Conservation (phyloP, 2,113 vertebrate species). For the Synodontis membranacea region DNA sequence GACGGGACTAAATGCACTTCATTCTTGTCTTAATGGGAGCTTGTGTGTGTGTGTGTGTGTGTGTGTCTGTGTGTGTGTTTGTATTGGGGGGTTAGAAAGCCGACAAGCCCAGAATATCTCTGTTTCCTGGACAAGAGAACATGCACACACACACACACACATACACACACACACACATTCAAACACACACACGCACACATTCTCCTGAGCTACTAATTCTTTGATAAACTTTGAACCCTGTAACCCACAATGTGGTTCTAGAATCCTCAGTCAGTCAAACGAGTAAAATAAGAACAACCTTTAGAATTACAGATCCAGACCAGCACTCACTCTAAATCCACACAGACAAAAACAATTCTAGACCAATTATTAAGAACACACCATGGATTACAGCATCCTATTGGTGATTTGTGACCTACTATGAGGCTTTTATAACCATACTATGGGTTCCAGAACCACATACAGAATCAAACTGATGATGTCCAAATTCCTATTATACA, state of each 20-base stretch:
- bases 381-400: neutral
- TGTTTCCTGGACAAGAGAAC: slow-evolving; percentile 57
- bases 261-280: neutral
- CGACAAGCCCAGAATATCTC: slow-evolving; percentile 51
- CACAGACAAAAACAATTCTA: neutral
- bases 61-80: slow-evolving; percentile 1
- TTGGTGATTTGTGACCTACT: neutral
- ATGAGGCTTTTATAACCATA: neutral
- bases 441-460: neutral
- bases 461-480: neutral
- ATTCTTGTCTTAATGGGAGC: slow-evolving; percentile 82
- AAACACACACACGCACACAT: slow-evolving; percentile 17
- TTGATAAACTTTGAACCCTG: neutral
- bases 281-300: neutral
- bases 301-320: neutral
- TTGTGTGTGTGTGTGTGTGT: slow-evolving; percentile 53
- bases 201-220: neutral
- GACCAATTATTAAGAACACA: neutral
- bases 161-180: slow-evolving; percentile 17
- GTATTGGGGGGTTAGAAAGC: slow-evolving; percentile 61
- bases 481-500: neutral
- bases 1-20: slow-evolving; percentile 80
- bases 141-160: slow-evolving; percentile 26
- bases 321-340: neutral
- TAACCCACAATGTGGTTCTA: neutral